These are phyloP conservation scores for Semicossyphus pulcher DNA, from an alignment of 2,113 vertebrate species.

Conservation along the genomic window DNA sequence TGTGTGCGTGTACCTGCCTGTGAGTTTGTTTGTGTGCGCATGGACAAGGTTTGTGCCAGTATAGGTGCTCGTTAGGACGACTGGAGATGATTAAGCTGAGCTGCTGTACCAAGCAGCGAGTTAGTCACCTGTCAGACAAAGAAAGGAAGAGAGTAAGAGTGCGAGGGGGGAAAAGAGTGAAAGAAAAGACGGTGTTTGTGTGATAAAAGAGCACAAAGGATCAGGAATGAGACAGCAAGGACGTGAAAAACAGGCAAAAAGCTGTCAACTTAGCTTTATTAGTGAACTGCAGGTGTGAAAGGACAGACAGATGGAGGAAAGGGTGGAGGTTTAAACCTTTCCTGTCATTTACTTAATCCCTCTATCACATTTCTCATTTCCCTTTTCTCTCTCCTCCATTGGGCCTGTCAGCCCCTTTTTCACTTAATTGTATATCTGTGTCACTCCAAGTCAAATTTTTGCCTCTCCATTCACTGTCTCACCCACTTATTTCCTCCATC, in stretches of 20 bases:
- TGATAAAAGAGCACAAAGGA: constrained; percentile 5
- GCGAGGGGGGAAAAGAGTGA: background rate
- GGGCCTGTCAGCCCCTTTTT: constrained; percentile 47
- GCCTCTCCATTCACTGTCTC: constrained; percentile 46
- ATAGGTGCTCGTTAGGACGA: constrained; percentile 55
- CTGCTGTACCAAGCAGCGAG: constrained; percentile 17
- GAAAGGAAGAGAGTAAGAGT: background rate
- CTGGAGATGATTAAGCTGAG: constrained; percentile 67
- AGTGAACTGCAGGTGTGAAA: constrained; percentile 41
- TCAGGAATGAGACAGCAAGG: background rate
- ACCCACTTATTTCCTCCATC: constrained; percentile 54
- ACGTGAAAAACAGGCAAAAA: constrained; percentile 2
- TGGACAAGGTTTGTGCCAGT: background rate
- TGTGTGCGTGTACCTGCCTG: constrained; percentile 45
- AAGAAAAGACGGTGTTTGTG: background rate
- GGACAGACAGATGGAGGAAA: constrained; percentile 27
- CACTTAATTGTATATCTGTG: constrained; percentile 52
- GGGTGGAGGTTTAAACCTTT: constrained; percentile 42
- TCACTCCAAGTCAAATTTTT: constrained; percentile 62
- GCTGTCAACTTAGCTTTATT: constrained; percentile 19
- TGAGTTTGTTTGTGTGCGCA: background rate
- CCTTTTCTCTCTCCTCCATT: constrained; percentile 33
- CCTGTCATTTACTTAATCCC: constrained; percentile 69
- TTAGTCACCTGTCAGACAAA: constrained; percentile 64
- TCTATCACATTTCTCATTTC: constrained; percentile 65